A percentile compares a stretch with the other conserved stretches of the same genome.
Conservation (phyloP, 53 echinoderm and acorn worm species). For the Temnopleurus reevesii region DNA sequence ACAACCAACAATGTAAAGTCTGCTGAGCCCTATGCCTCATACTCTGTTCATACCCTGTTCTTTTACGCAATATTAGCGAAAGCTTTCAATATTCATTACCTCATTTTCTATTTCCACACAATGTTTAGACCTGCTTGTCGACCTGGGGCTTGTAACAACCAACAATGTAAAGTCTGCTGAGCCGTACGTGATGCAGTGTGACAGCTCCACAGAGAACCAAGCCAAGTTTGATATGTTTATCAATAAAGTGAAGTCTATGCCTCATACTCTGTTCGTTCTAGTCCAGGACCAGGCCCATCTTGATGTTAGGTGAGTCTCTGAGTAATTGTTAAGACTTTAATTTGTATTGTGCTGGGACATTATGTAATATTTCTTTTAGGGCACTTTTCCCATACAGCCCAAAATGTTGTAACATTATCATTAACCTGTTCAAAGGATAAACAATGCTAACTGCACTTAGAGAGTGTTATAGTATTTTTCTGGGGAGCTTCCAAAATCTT, state of each 20-base stretch:
- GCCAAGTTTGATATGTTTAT: slow-evolving; percentile 86
- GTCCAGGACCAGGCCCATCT: slow-evolving; percentile 93
- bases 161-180: slow-evolving; percentile 61
- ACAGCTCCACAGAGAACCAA: slow-evolving; percentile 71
- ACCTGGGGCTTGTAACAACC: slow-evolving; percentile 74
- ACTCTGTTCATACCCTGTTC: too few relatives aligned
- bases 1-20: slow-evolving; percentile 48
- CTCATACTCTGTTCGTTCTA: slow-evolving; percentile 91
- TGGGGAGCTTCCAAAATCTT: too few relatives aligned
- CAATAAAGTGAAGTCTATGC: slow-evolving; percentile 78
- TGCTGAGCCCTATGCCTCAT: slow-evolving; percentile 77
- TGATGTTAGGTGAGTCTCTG: slow-evolving; percentile 71
- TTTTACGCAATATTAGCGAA: too few relatives aligned
- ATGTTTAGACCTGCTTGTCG: slow-evolving; percentile 73
- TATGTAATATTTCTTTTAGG: too few relatives aligned
- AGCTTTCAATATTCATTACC: too few relatives aligned
- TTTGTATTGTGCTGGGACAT: too few relatives aligned
- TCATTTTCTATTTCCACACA: not conserved
- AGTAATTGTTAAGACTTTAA: too few relatives aligned
- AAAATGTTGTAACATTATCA: too few relatives aligned
- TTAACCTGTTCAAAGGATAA: too few relatives aligned
- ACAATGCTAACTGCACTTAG: too few relatives aligned
- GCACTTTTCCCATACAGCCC: too few relatives aligned
- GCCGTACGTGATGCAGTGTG: slow-evolving; percentile 89
- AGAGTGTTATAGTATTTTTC: too few relatives aligned